These are phyloP conservation scores for Litoditis marina DNA, from an alignment of 2,888 invertebrate species.

Conservation along the genomic window DNA sequence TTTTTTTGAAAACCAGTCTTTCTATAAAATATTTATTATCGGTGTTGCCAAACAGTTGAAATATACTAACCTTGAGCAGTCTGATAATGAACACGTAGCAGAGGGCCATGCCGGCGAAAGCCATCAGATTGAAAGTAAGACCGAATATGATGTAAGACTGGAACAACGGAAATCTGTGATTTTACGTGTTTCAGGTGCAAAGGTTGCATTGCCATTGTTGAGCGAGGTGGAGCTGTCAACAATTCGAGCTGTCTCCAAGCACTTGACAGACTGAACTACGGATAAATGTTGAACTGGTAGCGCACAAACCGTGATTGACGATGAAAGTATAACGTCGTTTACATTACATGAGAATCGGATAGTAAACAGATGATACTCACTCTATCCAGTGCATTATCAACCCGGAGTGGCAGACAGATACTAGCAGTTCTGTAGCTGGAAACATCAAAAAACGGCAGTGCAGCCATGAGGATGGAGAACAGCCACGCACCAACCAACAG, in stretches of 20 bases:
- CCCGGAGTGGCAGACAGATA: constrained; percentile 92
- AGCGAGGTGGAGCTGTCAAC: too few relatives aligned
- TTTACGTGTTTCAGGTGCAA: not conserved
- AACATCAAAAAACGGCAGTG: constrained; percentile 81
- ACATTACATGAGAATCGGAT: too few relatives aligned
- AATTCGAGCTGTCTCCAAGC: not conserved
- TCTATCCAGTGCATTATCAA: constrained; percentile 75
- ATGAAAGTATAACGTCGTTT: too few relatives aligned
- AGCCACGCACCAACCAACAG: constrained; percentile 63
- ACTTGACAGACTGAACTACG: too few relatives aligned
- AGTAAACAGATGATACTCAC: constrained; percentile 51
- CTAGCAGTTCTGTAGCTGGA: constrained; percentile 95
- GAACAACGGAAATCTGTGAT: not conserved
- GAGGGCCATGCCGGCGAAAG: constrained; percentile 88
- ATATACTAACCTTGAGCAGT: constrained; percentile 35
- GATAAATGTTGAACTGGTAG: too few relatives aligned
- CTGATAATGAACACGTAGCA: constrained; percentile 52
- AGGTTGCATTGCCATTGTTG: too few relatives aligned
- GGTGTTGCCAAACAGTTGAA: not conserved
- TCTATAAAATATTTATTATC: too few relatives aligned
- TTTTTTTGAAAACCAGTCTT: too few relatives aligned
- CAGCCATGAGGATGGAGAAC: constrained; percentile 71
- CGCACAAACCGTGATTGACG: too few relatives aligned
- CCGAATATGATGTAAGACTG: constrained; percentile 48
- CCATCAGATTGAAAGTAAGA: constrained; percentile 86